phyloP scores from a whole-genome alignment of 1,140 invertebrate genomes.

The Seison nebaliae region DNA sequence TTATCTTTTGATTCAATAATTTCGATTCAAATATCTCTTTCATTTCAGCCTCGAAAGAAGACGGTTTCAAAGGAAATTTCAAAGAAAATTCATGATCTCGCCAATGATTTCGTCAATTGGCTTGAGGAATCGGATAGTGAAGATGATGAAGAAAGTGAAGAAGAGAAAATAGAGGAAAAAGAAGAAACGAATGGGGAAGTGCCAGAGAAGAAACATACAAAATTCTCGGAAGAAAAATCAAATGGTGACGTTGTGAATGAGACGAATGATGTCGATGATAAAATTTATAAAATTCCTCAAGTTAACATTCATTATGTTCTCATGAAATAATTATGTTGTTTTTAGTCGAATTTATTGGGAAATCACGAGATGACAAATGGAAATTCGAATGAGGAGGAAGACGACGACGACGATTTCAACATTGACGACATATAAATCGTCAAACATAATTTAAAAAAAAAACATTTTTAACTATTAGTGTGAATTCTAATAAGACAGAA shows the following conservation, averaged over 20 bases:
- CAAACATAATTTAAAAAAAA: too few relatives aligned
- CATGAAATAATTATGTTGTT: constrained; percentile 7
- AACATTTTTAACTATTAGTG: too few relatives aligned
- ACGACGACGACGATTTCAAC: constrained; percentile 18
- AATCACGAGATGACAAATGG: neutral
- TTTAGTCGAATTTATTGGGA: constrained; percentile 4
- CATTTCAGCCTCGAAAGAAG: constrained; percentile 43
- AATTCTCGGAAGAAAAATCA: neutral
- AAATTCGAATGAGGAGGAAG: constrained; percentile 12
- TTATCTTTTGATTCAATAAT: too few relatives aligned
- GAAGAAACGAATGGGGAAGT: neutral
- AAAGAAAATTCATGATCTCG: constrained; percentile 65
- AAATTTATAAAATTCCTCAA: constrained; percentile 38
- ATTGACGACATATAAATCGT: constrained; percentile 20
- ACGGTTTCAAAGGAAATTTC: constrained; percentile 66
- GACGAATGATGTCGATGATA: constrained; percentile 40
- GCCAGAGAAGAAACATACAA: neutral
- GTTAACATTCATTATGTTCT: neutral
- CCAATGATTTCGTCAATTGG: constrained; percentile 78
- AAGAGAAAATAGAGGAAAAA: constrained; percentile 16
- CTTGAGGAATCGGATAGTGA: constrained; percentile 83
- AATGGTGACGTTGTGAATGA: constrained; percentile 27
- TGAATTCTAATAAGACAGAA: too few relatives aligned
- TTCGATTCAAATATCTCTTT: too few relatives aligned
- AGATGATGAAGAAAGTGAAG: constrained; percentile 31